phyloP scores from a whole-genome alignment of 2,888 invertebrate species.

The Tupiocoris notatus region DNA sequence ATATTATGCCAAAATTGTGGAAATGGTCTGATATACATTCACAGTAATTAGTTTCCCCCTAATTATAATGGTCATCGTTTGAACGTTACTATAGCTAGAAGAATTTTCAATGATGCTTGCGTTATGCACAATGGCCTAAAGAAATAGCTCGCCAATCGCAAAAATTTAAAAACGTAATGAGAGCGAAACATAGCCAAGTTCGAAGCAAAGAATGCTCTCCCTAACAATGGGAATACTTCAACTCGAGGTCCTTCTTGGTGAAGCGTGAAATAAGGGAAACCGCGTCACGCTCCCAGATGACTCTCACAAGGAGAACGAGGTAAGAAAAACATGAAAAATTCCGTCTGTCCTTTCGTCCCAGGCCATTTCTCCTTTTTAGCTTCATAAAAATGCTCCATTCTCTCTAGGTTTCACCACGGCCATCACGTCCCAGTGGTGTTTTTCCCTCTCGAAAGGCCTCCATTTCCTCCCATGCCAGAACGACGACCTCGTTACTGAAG shows the following conservation, averaged over 20 bases:
- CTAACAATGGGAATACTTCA: not conserved
- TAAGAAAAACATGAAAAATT: not conserved
- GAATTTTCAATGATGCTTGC: too few relatives aligned
- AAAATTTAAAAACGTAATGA: not conserved
- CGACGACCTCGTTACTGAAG: not conserved
- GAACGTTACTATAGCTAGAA: too few relatives aligned
- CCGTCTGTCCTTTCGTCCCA: not conserved
- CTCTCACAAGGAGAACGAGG: not conserved
- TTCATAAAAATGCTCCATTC: not conserved
- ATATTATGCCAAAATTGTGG: too few relatives aligned
- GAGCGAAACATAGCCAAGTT: not conserved
- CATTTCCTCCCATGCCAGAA: not conserved
- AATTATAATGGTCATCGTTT: too few relatives aligned
- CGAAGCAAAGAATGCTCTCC: not conserved
- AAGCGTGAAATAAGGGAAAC: slow-evolving; percentile 31
- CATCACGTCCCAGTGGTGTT: not conserved
- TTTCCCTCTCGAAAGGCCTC: not conserved
- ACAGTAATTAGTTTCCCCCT: too few relatives aligned
- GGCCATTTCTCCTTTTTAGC: not conserved
- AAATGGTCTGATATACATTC: too few relatives aligned
- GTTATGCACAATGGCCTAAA: too few relatives aligned
- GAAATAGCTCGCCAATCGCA: too few relatives aligned
- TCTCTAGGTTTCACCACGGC: not conserved
- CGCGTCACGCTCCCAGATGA: not conserved
- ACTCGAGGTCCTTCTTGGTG: not conserved